Evolutionary conservation across 2,797 vertebrate species (phyloP).

Genomic region (Podarcis siculus): DNA sequence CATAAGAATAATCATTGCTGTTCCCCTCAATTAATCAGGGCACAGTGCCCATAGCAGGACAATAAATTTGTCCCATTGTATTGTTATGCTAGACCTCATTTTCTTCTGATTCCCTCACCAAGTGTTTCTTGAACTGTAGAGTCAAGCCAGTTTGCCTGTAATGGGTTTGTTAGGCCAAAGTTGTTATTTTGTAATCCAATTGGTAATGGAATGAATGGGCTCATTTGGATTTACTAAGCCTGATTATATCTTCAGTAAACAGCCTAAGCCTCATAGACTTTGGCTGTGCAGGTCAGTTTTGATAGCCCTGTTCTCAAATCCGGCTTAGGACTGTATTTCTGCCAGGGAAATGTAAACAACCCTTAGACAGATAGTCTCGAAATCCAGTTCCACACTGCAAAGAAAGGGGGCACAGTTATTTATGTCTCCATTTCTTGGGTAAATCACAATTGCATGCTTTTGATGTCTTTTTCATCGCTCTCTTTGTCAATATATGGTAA

Average conservation of each 20-base stretch:
- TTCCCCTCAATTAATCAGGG: neutral
- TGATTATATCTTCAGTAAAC: conserved; percentile 44
- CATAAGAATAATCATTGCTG: neutral
- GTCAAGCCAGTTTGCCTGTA: neutral
- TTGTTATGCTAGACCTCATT: neutral
- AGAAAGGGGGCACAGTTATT: neutral
- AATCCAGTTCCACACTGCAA: conserved; percentile 5
- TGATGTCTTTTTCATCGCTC: neutral
- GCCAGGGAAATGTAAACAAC: neutral
- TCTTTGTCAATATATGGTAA: conserved; percentile 12
- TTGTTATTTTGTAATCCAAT: conserved; percentile 8
- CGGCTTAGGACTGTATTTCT: conserved; percentile 22
- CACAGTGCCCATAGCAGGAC: neutral
- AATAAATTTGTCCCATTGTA: neutral
- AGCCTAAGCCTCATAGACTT: neutral
- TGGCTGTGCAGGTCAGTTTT: conserved; percentile 14
- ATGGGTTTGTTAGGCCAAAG: neutral
- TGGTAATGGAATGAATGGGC: conserved; percentile 17
- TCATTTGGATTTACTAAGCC: conserved; percentile 25
- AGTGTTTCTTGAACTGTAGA: neutral
- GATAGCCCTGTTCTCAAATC: conserved; percentile 19
- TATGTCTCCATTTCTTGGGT: neutral
- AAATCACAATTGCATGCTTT: neutral
- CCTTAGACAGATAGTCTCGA: conserved; percentile 31
- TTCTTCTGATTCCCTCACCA: neutral